phyloP scores from a whole-genome alignment of 2,888 invertebrate genomes.

The Thera britannica region DNA sequence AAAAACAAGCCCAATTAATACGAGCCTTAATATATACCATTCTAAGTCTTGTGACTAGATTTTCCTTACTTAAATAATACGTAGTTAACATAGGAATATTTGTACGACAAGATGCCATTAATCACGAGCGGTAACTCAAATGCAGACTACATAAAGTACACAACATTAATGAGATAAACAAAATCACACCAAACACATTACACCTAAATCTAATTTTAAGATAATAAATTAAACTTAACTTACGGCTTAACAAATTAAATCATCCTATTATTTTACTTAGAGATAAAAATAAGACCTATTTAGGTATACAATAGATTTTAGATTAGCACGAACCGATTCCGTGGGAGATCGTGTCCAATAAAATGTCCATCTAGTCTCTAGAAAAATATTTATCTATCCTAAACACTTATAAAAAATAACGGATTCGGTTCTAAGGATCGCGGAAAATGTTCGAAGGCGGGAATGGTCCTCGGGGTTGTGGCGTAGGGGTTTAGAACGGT shows the following conservation, averaged over 20 bases:
- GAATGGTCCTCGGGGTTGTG: constrained; percentile 69
- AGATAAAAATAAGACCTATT: constrained; percentile 35
- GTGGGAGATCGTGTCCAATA: constrained; percentile 79
- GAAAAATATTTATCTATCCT: constrained; percentile 79
- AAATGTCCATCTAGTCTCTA: constrained; percentile 73
- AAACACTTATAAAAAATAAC: constrained; percentile 81
- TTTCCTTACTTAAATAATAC: constrained; percentile 82
- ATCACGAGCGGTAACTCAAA: constrained; percentile 85
- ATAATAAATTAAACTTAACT: constrained; percentile 80
- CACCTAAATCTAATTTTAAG: constrained; percentile 61
- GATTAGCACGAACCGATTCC: constrained; percentile 77
- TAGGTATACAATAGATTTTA: constrained; percentile 44
- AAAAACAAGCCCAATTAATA: constrained; percentile 71
- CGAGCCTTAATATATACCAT: constrained; percentile 77
- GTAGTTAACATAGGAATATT: constrained; percentile 85
- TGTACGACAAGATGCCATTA: constrained; percentile 85
- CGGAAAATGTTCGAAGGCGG: constrained; percentile 75
- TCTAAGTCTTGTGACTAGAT: constrained; percentile 85
- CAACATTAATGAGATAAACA: constrained; percentile 73
- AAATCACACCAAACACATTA: constrained; percentile 76
- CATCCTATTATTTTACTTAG: constrained; percentile 61
- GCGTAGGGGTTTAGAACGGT: constrained; percentile 89
- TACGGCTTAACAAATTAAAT: constrained; percentile 65
- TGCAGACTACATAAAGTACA: constrained; percentile 80
- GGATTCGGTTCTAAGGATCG: constrained; percentile 74